phyloP scores from a whole-genome alignment of 2,888 invertebrate genomes.

The Invenusta paracnida region DNA sequence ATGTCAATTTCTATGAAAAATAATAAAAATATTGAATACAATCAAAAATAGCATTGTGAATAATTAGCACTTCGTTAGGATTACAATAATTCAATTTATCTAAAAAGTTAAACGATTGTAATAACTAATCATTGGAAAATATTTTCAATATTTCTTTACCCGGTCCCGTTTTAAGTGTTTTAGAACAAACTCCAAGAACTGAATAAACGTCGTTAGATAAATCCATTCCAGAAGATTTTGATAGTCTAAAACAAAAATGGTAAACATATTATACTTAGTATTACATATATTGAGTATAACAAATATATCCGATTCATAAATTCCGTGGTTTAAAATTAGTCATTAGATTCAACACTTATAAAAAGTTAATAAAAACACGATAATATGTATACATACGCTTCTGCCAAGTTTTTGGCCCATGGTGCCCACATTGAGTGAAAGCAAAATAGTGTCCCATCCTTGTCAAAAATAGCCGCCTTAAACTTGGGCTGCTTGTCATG shows the following conservation, averaged over 20 bases:
- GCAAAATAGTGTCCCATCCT: slow-evolving; percentile 62
- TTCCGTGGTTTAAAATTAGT: no score
- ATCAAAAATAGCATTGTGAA: no score
- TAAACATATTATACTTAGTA: not conserved
- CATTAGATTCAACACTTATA: no score
- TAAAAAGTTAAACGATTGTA: no score
- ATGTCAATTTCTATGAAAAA: no score
- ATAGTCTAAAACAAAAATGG: not conserved
- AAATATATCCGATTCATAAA: no score
- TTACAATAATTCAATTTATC: no score
- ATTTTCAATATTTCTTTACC: not conserved
- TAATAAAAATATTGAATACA: no score
- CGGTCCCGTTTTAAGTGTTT: slow-evolving; percentile 3
- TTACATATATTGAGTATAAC: no score
- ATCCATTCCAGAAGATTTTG: not conserved
- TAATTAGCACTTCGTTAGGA: no score
- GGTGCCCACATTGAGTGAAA: slow-evolving; percentile 63
- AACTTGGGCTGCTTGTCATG: slow-evolving; percentile 23
- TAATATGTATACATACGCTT: slow-evolving; percentile 50
- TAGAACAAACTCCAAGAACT: slow-evolving; percentile 34
- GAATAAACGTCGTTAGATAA: not conserved
- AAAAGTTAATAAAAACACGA: not conserved
- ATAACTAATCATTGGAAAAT: not conserved
- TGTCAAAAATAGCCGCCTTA: slow-evolving; percentile 61
- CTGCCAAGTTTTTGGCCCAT: slow-evolving; percentile 57